Evolutionary conservation across 2,797 vertebrate species (phyloP).

Genomic region (Pseudochaenichthys georgianus): DNA sequence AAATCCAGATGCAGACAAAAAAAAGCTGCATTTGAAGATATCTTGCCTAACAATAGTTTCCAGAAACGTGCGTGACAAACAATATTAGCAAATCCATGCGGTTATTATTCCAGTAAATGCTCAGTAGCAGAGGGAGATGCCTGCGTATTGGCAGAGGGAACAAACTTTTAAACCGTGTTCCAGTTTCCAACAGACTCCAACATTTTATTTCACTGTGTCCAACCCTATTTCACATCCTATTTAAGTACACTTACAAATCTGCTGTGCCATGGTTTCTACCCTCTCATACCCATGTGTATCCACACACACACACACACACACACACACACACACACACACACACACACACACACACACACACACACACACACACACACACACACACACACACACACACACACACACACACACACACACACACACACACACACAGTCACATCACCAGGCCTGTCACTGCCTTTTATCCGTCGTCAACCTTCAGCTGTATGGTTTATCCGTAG

Average conservation of each 20-base stretch:
- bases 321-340: slow-evolving; percentile 25
- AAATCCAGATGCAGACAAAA: slow-evolving; percentile 1
- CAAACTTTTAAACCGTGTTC: slow-evolving; percentile 80
- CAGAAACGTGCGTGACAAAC: slow-evolving; percentile 39
- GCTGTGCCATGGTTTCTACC: slow-evolving; percentile 81
- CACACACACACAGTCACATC: slow-evolving; percentile 69
- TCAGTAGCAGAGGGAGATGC: slow-evolving; percentile 41
- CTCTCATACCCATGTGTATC: slow-evolving; percentile 62
- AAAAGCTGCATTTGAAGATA: slow-evolving; percentile 15
- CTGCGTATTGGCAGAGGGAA: slow-evolving; percentile 68
- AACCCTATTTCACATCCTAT: slow-evolving; percentile 78
- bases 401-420: slow-evolving; percentile 43
- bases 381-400: slow-evolving; percentile 18
- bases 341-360: slow-evolving; percentile 14
- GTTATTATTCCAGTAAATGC: slow-evolving; percentile 38
- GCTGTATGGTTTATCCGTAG: slow-evolving; percentile 83
- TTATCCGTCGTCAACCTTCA: slow-evolving; percentile 85
- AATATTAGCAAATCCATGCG: slow-evolving; percentile 43
- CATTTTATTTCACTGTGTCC: slow-evolving; percentile 81
- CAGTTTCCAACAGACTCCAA: slow-evolving; percentile 80
- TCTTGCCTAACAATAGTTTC: slow-evolving; percentile 18
- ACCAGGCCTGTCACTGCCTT: slow-evolving; percentile 83
- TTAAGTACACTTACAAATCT: slow-evolving; percentile 80
- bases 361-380: slow-evolving; percentile 19
- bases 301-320: slow-evolving; percentile 26